Percentiles rank a stretch among this genome's conserved stretches.
Conservation (phyloP, 2,888 invertebrate genomes). For the Microctonus aethiopoides region DNA sequence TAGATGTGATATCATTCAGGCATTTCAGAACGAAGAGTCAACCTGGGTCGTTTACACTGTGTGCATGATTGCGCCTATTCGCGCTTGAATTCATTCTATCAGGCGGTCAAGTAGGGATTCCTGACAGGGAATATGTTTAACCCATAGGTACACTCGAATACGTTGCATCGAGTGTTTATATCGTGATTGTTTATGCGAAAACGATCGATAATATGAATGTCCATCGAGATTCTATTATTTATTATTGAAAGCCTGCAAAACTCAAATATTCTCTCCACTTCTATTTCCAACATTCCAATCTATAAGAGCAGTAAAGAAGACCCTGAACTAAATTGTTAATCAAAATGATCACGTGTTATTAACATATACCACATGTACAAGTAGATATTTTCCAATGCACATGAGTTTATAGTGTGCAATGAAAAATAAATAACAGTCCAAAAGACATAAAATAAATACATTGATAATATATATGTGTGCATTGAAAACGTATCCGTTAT, state of each 20-base stretch:
- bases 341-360: too few relatives aligned
- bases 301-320: background rate
- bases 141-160: conserved; percentile 18
- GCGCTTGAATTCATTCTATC: background rate
- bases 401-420: too few relatives aligned
- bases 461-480: background rate
- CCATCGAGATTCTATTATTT: conserved; percentile 9
- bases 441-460: background rate
- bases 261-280: conserved; percentile 25
- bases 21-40: conserved; percentile 1
- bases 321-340: too few relatives aligned
- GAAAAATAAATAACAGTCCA: too few relatives aligned
- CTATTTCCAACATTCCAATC: background rate
- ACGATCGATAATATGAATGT: conserved; percentile 14
- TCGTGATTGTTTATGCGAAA: conserved; percentile 2
- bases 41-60: conserved; percentile 11
- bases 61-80: background rate
- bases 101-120: conserved; percentile 1
- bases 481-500: background rate
- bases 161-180: conserved; percentile 8
- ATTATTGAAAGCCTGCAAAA: conserved; percentile 13
- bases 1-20: too few relatives aligned
- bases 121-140: background rate
- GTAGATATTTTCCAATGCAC: too few relatives aligned
- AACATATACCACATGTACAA: too few relatives aligned